Conservation (phyloP, 2,113 vertebrate species). For the Leiothrix lutea region DNA sequence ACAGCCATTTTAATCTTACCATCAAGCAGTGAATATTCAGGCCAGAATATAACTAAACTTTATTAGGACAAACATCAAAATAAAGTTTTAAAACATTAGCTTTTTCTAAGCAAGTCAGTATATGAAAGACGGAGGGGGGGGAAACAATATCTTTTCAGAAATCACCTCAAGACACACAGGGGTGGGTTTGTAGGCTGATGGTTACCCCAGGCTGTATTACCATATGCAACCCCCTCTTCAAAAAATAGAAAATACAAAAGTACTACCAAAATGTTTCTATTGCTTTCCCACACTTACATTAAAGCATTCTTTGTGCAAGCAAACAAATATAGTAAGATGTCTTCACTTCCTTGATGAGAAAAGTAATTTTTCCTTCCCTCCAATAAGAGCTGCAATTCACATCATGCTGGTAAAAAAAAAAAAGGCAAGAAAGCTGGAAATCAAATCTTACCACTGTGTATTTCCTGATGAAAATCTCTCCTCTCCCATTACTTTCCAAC, state of each 20-base stretch:
- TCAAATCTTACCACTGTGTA: background rate
- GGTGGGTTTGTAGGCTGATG: background rate
- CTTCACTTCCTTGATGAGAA: background rate
- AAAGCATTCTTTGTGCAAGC: background rate
- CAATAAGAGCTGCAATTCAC: background rate
- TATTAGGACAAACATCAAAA: background rate
- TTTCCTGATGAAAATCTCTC: background rate
- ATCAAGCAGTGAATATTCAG: background rate
- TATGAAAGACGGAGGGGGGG: background rate
- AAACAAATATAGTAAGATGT: background rate
- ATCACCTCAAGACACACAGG: background rate
- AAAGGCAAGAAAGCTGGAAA: background rate
- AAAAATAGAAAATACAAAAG: background rate
- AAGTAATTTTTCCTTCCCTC: background rate
- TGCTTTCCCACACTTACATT: background rate
- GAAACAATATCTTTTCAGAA: background rate
- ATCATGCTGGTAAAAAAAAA: background rate
- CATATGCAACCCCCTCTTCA: background rate
- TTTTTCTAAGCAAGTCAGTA: background rate
- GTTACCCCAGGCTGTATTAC: background rate
- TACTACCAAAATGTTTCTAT: background rate
- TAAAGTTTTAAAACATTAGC: background rate
- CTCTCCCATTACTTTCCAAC: background rate
- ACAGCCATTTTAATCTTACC: background rate
- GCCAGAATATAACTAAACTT: background rate